Evolutionary conservation across 2,113 vertebrate genomes (phyloP), one percentile per base, ranked within the genome.

Genomic region (Mormoops blainvillei): DNA sequence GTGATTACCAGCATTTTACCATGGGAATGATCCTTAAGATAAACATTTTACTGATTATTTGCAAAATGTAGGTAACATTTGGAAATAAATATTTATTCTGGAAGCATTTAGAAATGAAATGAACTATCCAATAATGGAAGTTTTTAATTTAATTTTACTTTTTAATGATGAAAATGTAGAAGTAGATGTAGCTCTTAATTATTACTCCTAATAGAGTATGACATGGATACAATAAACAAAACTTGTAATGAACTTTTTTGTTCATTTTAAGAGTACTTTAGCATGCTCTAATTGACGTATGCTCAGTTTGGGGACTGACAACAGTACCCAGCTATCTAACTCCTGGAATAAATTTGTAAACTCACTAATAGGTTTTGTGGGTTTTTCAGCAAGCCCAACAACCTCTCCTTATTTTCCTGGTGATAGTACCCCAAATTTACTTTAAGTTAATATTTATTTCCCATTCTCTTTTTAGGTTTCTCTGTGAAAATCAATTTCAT

Each of bases 51-150:
- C 43, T 88, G 5, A 92, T 58, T 52, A 91, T 58, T 80, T 20
- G 1, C 1, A 84, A 86, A 41, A 43, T 81, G 54, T 90, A 78
- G 74, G 22, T n/a, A 96, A 77, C 0, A 45, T 73, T 88, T 71
- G 13, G 31, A 85, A 85, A 84, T 18, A 90, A 93, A 81, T 93
- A 80, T 78, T 94, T 94, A 48, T 28, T 38, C 43, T 78, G 28
- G 4, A 86, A 76, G 43, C 31, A 67, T 73, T 94, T 63, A 20
- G n/a, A 95, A 91, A 87, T 41, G 65, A 92, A 92, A 92, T 58
- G 0, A 91, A 68, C 26, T 90, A 1, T 45, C 77, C 24, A 88
- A 43, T 52, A n/a, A 76, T 45, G 11, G 19, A 50, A 67, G 10
- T 1, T 22, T 28, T 76, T 68, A n/a, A 5, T 33, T 3, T 31